Percentiles rank a stretch among this genome's conserved stretches.
Evolutionary conservation across 2,113 vertebrate genomes (phyloP).

Genomic region (Trematomus loennbergii): DNA sequence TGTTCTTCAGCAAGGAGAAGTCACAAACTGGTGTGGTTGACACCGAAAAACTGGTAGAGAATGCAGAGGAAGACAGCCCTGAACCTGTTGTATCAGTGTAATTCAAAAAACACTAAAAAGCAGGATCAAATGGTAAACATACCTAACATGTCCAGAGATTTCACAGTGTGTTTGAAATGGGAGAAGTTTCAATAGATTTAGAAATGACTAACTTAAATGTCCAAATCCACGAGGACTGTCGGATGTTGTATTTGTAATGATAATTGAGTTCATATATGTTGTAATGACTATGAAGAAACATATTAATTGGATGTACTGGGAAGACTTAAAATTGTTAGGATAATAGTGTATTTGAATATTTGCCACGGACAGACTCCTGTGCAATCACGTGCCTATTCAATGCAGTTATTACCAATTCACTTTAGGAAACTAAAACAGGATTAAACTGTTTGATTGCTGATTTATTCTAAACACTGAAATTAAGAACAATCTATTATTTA

Average conservation of each 20-base stretch:
- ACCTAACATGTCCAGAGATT: neutral
- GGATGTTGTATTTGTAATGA: no score
- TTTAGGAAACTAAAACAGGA: no score
- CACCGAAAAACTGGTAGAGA: neutral
- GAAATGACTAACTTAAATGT: neutral
- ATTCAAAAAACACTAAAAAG: neutral
- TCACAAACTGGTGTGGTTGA: neutral
- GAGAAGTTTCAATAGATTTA: no score
- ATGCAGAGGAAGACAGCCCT: conserved; percentile 43
- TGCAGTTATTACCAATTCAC: no score
- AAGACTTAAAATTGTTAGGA: neutral
- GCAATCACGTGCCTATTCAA: neutral
- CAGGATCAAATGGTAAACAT: no score
- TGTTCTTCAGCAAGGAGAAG: conserved; percentile 29
- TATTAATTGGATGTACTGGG: neutral
- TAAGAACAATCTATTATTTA: no score
- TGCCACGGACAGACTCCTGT: neutral
- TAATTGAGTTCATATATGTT: neutral
- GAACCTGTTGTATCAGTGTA: conserved; percentile 1
- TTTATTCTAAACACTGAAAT: no score
- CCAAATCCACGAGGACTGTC: neutral
- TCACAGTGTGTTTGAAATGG: neutral
- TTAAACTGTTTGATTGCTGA: no score
- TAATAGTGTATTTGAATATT: neutral
- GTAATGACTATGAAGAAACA: neutral